A percentile compares a stretch with the other conserved stretches of the same genome.
These are phyloP conservation scores for Muscicapa striata DNA, from an alignment of 2,797 vertebrate genomes.

Conservation along the genomic window DNA sequence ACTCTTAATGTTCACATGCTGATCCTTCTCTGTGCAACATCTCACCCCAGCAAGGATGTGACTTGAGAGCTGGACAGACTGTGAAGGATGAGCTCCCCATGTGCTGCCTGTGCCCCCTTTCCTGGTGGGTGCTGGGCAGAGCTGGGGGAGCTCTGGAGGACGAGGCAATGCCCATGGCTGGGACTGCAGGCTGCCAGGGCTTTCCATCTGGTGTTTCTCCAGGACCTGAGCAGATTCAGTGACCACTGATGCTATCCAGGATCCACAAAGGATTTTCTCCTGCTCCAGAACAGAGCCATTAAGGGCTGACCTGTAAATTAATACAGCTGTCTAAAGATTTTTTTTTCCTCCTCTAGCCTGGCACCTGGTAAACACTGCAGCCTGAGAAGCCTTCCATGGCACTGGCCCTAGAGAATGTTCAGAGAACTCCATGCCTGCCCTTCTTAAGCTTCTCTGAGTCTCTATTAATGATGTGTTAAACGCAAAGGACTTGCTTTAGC, in stretches of 20 bases:
- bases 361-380: background rate
- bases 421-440: background rate
- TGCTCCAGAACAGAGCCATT: constrained; percentile 8
- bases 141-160: background rate
- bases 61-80: background rate
- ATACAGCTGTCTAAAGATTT: background rate
- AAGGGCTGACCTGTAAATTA: constrained; percentile 32
- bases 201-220: constrained; percentile 22
- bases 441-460: background rate
- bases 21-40: background rate
- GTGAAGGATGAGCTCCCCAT: background rate
- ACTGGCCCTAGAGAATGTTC: background rate
- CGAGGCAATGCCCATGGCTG: background rate
- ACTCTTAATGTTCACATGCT: accelerated
- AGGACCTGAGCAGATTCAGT: background rate
- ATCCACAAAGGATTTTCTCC: background rate
- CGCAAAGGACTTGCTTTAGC: background rate
- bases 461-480: background rate
- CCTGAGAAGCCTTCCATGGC: background rate
- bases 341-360: background rate
- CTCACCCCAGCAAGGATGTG: background rate
- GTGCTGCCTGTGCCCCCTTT: background rate
- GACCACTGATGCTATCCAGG: constrained; percentile 16
- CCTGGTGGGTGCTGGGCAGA: background rate
- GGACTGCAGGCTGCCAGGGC: background rate